phyloP scores from a whole-genome alignment of 2,113 vertebrate species.

The Oryzias melastigma region DNA sequence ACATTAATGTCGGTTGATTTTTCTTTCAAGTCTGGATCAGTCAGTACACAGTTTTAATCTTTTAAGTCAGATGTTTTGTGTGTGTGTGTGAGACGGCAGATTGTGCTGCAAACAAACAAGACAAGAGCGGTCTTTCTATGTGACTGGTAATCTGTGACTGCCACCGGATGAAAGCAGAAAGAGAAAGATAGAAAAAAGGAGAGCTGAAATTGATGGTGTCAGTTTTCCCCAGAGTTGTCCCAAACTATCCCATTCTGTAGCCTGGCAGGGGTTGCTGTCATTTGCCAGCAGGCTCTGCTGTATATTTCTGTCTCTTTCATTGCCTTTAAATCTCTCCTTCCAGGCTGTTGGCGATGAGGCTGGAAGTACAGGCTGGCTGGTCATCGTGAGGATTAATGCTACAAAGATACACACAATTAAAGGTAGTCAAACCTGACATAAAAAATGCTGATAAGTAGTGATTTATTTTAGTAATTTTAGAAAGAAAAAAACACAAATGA shows the following conservation, averaged over 20 bases:
- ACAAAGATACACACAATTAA: slow-evolving; percentile 45
- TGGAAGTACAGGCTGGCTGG: slow-evolving; percentile 32
- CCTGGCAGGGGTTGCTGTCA: slow-evolving; percentile 64
- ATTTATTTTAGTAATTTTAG: slow-evolving; percentile 40
- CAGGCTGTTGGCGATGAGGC: slow-evolving; percentile 42
- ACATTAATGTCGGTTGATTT: slow-evolving; percentile 50
- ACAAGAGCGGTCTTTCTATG: slow-evolving; percentile 45
- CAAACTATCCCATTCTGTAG: slow-evolving; percentile 61
- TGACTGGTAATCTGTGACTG: slow-evolving; percentile 63
- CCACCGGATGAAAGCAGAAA: slow-evolving; percentile 38
- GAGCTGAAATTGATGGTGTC: slow-evolving; percentile 59
- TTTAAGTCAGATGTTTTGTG: slow-evolving; percentile 35
- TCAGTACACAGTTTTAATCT: slow-evolving; percentile 6
- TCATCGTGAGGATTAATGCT: slow-evolving; percentile 26
- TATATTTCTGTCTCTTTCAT: slow-evolving; percentile 29
- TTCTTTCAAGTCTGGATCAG: slow-evolving; percentile 7
- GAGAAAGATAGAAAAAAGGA: slow-evolving; percentile 23
- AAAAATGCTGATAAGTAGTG: slow-evolving; percentile 4
- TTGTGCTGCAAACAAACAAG: slow-evolving; percentile 54
- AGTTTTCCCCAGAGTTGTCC: slow-evolving; percentile 57
- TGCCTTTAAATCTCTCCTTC: slow-evolving; percentile 38
- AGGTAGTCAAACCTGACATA: slow-evolving; percentile 38
- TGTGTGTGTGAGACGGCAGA: slow-evolving; percentile 39
- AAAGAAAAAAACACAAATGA: slow-evolving; percentile 20
- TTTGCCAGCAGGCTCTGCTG: slow-evolving; percentile 18